A percentile compares a stretch with the other conserved stretches of the same genome.
These are phyloP conservation scores for Tyrophagus putrescentiae DNA, from an alignment of 1,140 invertebrate genomes.

Conservation along the genomic window DNA sequence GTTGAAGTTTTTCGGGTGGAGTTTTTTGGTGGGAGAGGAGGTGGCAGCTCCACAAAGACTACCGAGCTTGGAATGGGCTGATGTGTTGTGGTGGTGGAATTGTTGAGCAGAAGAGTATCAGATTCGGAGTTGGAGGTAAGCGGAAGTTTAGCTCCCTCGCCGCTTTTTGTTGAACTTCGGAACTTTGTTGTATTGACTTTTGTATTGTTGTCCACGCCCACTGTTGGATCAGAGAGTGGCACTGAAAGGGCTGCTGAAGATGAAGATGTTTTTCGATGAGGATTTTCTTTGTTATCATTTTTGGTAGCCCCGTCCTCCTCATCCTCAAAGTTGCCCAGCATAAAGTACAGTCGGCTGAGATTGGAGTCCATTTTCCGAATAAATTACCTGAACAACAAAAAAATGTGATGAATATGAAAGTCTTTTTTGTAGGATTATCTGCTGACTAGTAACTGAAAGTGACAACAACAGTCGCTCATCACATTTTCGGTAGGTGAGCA, in stretches of 20 bases:
- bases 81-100: neutral
- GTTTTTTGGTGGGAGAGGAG: too few species aligned
- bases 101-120: neutral
- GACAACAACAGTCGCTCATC: neutral
- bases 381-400: neutral
- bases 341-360: neutral
- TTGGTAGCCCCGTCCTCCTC: neutral
- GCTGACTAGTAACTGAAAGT: too few species aligned
- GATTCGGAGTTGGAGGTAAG: too few species aligned
- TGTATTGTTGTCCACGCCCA: neutral
- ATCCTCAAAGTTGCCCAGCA: neutral
- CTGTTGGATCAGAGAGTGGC: slow-evolving; percentile 1
- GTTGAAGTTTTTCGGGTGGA: neutral
- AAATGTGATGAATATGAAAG: neutral
- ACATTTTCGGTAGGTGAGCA: neutral
- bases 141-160: too few species aligned
- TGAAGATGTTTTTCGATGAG: too few species aligned
- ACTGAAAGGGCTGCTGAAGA: too few species aligned
- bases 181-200: neutral
- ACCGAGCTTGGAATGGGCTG: neutral
- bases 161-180: neutral
- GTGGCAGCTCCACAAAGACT: too few species aligned
- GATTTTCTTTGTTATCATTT: neutral
- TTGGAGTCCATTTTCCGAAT: slow-evolving; percentile 1
- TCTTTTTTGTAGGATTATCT: too few species aligned